These are phyloP conservation scores for Drosophila athabasca DNA, from an alignment of 1,140 invertebrate genomes.

Conservation along the genomic window DNA sequence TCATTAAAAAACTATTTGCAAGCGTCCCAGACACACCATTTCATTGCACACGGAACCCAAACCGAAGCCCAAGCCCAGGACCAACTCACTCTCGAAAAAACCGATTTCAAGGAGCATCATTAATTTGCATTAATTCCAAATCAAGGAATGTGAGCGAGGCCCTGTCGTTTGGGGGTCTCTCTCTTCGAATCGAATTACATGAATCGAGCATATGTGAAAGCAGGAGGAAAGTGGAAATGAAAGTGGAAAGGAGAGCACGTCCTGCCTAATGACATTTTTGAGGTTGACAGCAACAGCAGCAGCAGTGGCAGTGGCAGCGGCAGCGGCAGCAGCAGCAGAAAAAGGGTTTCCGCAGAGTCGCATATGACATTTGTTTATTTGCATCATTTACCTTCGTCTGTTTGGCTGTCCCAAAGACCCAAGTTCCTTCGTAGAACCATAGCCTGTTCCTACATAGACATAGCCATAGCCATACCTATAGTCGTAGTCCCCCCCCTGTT, in stretches of 20 bases:
- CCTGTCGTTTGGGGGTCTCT: background rate
- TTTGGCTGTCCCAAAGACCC: constrained; percentile 1
- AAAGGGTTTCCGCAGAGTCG: constrained; percentile 34
- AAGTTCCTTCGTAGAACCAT: no score
- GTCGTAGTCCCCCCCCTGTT: background rate
- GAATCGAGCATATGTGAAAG: constrained; percentile 72
- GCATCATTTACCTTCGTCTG: constrained; percentile 78
- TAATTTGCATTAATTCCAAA: constrained; percentile 83
- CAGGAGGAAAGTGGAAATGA: constrained; percentile 1
- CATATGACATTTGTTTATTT: constrained; percentile 83
- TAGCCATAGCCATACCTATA: no score
- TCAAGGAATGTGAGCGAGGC: constrained; percentile 69
- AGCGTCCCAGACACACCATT: constrained; percentile 18
- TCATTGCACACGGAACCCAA: constrained; percentile 13
- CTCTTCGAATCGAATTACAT: constrained; percentile 74
- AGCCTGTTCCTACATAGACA: no score
- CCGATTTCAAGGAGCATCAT: constrained; percentile 46
- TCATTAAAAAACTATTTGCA: constrained; percentile 77
- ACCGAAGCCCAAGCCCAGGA: no score
- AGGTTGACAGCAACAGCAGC: constrained; percentile 60
- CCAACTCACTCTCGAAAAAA: no score
- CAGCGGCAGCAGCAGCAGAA: background rate
- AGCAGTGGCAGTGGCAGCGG: background rate
- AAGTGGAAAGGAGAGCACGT: constrained; percentile 53
- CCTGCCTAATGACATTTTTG: constrained; percentile 81